Evolutionary conservation across 2,113 vertebrate species (phyloP).

Genomic region (Carassius gibelio): DNA sequence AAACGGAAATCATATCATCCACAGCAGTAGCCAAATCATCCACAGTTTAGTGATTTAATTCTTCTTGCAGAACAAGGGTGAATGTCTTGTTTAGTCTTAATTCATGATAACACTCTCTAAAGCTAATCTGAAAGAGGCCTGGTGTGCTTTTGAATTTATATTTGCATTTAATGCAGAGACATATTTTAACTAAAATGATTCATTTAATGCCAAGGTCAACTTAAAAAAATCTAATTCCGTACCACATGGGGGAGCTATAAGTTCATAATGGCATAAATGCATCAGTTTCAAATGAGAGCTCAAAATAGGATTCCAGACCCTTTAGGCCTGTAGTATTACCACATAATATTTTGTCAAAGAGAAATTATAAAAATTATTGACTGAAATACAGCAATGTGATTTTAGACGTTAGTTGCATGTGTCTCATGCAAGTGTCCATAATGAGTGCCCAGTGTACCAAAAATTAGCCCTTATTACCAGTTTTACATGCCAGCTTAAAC

Average conservation of each 20-base stretch:
- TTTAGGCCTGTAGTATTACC: not conserved
- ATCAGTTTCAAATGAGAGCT: not conserved
- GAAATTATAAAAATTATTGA: not conserved
- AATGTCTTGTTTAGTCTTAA: conserved; percentile 38
- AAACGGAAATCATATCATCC: conserved; percentile 20
- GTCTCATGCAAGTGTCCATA: not conserved
- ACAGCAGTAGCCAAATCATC: conserved; percentile 33
- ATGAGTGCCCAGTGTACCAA: too few relatives aligned
- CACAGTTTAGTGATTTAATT: not conserved
- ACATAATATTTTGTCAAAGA: not conserved
- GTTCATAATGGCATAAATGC: not conserved
- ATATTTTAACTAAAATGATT: not conserved
- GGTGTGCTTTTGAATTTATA: not conserved
- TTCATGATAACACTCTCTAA: not conserved
- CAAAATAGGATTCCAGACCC: not conserved
- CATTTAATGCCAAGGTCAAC: not conserved
- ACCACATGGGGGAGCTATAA: conserved; percentile 18
- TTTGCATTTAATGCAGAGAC: not conserved
- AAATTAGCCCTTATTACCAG: not conserved
- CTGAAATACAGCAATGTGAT: not conserved
- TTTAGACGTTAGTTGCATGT: not conserved
- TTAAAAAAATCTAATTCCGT: not conserved
- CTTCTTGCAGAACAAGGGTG: conserved; percentile 21
- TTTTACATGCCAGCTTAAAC: not conserved
- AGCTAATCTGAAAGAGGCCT: not conserved